A percentile compares a stretch with the other conserved stretches of the same genome.
These are phyloP conservation scores for Agriopis marginaria DNA, from an alignment of 2,888 invertebrate genomes.

Conservation along the genomic window DNA sequence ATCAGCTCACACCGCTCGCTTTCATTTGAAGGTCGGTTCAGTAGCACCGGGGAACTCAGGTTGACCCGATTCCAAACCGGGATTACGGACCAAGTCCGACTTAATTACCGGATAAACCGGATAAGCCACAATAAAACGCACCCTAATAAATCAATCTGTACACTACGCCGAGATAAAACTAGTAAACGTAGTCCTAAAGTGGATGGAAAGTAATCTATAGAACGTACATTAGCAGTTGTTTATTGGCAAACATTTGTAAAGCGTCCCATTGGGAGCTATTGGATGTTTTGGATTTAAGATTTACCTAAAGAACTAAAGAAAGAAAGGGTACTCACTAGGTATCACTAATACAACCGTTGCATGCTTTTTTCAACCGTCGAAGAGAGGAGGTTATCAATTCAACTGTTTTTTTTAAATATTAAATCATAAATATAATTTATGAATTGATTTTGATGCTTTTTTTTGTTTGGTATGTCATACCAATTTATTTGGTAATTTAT, in stretches of 20 bases:
- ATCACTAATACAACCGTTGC: neutral
- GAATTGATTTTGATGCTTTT: too few species aligned
- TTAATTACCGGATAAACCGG: constrained; percentile 73
- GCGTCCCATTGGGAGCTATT: constrained; percentile 24
- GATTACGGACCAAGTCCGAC: constrained; percentile 65
- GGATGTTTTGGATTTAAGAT: constrained; percentile 10
- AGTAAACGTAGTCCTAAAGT: constrained; percentile 38
- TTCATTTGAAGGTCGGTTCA: constrained; percentile 48
- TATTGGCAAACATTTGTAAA: constrained; percentile 32
- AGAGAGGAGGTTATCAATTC: too few species aligned
- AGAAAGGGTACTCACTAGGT: too few species aligned
- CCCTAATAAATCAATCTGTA: constrained; percentile 72
- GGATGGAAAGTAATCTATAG: constrained; percentile 41
- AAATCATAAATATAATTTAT: too few species aligned
- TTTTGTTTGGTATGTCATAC: too few species aligned
- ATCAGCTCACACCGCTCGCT: neutral
- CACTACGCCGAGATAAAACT: constrained; percentile 57
- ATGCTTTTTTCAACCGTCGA: too few species aligned
- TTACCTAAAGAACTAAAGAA: neutral
- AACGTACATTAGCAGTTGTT: constrained; percentile 27
- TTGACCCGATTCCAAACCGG: constrained; percentile 54
- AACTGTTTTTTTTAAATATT: too few species aligned
- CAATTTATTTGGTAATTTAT: too few species aligned
- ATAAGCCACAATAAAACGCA: constrained; percentile 69
- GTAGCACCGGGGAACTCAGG: constrained; percentile 46